Base-by-base conservation (phyloP, 2,797 vertebrate species). In the Psittacula echo region DNA sequence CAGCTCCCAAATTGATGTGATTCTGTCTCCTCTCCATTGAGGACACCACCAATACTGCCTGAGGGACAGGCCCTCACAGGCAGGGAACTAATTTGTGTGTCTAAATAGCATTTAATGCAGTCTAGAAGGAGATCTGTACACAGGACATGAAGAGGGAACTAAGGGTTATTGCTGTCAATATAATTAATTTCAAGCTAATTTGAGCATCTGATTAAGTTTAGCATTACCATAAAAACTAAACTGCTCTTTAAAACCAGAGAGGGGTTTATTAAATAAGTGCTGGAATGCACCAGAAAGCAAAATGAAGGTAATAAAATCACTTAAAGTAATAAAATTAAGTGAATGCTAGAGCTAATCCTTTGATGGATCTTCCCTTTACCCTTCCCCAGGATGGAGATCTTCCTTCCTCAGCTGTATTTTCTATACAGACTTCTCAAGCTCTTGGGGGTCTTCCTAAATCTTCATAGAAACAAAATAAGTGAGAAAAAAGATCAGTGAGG, bases 121-220 rank as follows among this genome's bases (percentile, higher is more conserved):
- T 32, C 94, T 68, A 68, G 77, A 47, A 94, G 94, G 89, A 91
- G 79, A 75, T 29, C 75, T 20, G n/a, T 30, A 70, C 22, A 6
- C 78, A 42, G 72, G 82, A 74, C 9, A 1, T 5, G 65, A 75
- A 93, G 81, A 80, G 71, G 83, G 74, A 94, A 45, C 66, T 6
- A 30, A 29, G 93, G 85, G 85, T 95, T 89, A 85, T 73, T 90
- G 91, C 91, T 85, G 82, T 93, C 87, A 87, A 90, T 93, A 78
- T 83, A 85, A 96, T 92, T 96, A 95, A 95, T 95, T 96, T 93
- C 94, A 93, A 95, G 95, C 90, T 92, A 94, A 92, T 95, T 92
- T 88, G 89, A 96, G 82, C 90, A 90, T 91, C 96, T 96, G 97
- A 97, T 96, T 93, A 93, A 95, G 88, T 93, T 95, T 75, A 93